These are phyloP conservation scores for Blastobasis adustella DNA, from an alignment of 2,888 invertebrate species.

Conservation along the genomic window DNA sequence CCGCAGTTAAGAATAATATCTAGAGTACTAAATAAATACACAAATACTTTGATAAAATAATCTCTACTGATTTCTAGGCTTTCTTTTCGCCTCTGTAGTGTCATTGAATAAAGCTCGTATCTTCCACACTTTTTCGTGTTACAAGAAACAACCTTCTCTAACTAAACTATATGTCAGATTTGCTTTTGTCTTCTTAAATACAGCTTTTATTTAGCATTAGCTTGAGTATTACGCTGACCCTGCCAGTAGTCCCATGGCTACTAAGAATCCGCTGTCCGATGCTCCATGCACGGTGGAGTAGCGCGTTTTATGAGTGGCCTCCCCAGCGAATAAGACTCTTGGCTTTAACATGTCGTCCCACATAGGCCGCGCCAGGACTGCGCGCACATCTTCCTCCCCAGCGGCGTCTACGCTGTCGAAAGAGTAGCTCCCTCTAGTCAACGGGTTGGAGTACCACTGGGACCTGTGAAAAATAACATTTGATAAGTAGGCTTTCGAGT, in stretches of 20 bases:
- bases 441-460: slow-evolving; percentile 80
- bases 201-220: too few species aligned
- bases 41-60: too few species aligned
- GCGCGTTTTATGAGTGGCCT: slow-evolving; percentile 70
- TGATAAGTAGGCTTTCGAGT: not conserved
- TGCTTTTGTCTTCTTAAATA: too few species aligned
- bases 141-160: too few species aligned
- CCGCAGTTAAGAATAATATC: too few species aligned
- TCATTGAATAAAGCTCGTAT: too few species aligned
- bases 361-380: slow-evolving; percentile 75
- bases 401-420: slow-evolving; percentile 73
- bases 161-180: too few species aligned
- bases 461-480: slow-evolving; percentile 64
- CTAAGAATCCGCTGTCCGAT: slow-evolving; percentile 78
- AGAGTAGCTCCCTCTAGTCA: slow-evolving; percentile 82
- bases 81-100: too few species aligned
- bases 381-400: slow-evolving; percentile 56
- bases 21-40: too few species aligned
- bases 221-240: too few species aligned
- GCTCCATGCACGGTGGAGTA: slow-evolving; percentile 83
- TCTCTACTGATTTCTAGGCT: too few species aligned
- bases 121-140: too few species aligned
- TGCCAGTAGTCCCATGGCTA: slow-evolving; percentile 59
- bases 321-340: slow-evolving; percentile 76
- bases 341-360: slow-evolving; percentile 50